A percentile compares a stretch with the other conserved stretches of the same genome.
phyloP scores from a whole-genome alignment of 53 echinoderm and acorn worm genomes.

The Patiria pectinifera region DNA sequence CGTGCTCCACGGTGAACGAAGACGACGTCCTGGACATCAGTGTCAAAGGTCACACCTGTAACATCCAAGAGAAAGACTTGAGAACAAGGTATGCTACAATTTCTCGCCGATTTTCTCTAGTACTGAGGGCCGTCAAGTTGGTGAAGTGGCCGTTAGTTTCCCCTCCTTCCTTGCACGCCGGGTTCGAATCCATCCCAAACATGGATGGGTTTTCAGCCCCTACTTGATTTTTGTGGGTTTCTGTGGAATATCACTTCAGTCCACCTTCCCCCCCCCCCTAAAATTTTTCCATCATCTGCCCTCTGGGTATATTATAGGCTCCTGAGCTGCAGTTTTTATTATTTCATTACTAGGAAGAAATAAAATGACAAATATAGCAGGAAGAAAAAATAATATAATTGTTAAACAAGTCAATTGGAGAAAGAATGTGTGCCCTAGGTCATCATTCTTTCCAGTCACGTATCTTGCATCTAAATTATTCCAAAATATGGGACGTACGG shows the following conservation, averaged over 20 bases:
- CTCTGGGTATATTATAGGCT: too few species aligned
- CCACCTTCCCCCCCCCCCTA: too few species aligned
- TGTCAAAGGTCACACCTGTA: slow-evolving; percentile 39
- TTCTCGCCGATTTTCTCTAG: not conserved
- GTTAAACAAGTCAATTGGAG: too few species aligned
- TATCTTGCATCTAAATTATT: not conserved
- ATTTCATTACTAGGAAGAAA: not conserved
- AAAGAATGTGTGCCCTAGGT: too few species aligned
- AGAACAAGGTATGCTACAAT: not conserved
- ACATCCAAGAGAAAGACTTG: slow-evolving; percentile 9
- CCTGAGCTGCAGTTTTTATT: not conserved
- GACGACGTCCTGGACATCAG: not conserved
- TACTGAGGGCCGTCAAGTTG: not conserved
- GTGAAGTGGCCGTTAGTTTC: not conserved
- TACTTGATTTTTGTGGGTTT: too few species aligned
- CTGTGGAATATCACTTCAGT: too few species aligned
- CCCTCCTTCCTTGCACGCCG: too few species aligned
- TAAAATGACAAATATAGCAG: not conserved
- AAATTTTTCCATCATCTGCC: too few species aligned
- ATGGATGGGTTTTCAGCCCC: too few species aligned
- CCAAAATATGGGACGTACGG: not conserved
- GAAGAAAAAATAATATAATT: not conserved
- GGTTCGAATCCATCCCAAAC: too few species aligned
- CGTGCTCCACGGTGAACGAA: not conserved
- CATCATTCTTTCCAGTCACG: too few species aligned